Percentiles rank a stretch among this genome's conserved stretches.
Evolutionary conservation across 2,888 invertebrate species (phyloP).

Genomic region (Drosophila diplacantha): DNA sequence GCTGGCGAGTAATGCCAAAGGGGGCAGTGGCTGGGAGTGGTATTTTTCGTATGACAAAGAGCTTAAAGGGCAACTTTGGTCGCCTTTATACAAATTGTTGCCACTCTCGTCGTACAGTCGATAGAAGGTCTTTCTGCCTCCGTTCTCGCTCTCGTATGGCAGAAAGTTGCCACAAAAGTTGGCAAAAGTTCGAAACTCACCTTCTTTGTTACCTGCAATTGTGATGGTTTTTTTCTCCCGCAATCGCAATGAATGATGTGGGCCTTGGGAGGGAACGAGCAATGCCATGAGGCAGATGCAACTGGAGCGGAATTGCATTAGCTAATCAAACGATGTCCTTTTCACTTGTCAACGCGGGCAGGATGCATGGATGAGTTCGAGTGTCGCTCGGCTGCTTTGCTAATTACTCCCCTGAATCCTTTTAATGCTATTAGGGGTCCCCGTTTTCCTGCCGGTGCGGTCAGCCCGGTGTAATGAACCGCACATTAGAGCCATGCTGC

Average conservation of each 20-base stretch:
- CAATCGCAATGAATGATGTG: slow-evolving; percentile 11
- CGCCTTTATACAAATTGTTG: slow-evolving; percentile 48
- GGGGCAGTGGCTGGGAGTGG: slow-evolving; percentile 1
- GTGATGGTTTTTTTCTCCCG: slow-evolving; percentile 42
- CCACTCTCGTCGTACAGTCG: slow-evolving; percentile 26
- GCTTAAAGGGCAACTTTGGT: slow-evolving; percentile 52
- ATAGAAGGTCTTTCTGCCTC: slow-evolving; percentile 4
- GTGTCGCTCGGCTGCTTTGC: slow-evolving; percentile 45
- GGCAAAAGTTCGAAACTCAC: slow-evolving; percentile 35
- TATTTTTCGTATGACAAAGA: slow-evolving; percentile 38
- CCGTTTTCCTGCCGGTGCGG: slow-evolving; percentile 44
- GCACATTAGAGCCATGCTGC: slow-evolving; percentile 60
- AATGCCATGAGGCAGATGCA: slow-evolving; percentile 34
- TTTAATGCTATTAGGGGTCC: slow-evolving; percentile 67
- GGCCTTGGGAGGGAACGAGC: neutral
- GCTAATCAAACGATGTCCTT: slow-evolving; percentile 60
- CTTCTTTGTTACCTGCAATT: slow-evolving; percentile 55
- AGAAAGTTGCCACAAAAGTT: slow-evolving; percentile 58
- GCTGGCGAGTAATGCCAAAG: neutral
- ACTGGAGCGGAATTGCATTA: slow-evolving; percentile 63
- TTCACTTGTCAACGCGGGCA: slow-evolving; percentile 31
- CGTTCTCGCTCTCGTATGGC: slow-evolving; percentile 32
- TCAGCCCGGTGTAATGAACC: slow-evolving; percentile 71
- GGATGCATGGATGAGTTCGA: slow-evolving; percentile 27
- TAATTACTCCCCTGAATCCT: slow-evolving; percentile 71